Evolutionary conservation across 2,113 vertebrate genomes (phyloP).

Genomic region (Phylloscopus whistleri): DNA sequence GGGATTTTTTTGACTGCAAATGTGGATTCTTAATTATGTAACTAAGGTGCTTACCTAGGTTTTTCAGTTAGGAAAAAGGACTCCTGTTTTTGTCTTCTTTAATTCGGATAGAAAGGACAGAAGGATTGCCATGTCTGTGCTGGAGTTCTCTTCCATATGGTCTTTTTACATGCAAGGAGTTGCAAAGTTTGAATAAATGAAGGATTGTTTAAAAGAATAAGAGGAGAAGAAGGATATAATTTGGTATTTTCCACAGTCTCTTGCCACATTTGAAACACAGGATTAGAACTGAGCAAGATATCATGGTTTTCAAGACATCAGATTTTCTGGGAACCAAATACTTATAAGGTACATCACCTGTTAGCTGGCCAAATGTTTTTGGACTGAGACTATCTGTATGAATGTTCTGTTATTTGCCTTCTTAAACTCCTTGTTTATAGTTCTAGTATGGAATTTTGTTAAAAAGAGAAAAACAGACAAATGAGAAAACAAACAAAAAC

Average conservation of each 20-base stretch:
- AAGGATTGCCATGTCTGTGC: neutral
- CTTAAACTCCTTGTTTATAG: neutral
- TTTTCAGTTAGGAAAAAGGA: neutral
- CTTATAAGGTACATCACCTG: neutral
- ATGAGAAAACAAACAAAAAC: neutral
- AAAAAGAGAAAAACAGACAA: neutral
- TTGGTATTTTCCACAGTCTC: neutral
- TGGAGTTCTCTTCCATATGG: neutral
- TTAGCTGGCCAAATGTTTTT: neutral
- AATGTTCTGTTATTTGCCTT: neutral
- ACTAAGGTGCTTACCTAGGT: neutral
- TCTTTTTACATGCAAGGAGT: neutral
- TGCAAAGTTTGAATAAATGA: neutral
- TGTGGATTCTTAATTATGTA: neutral
- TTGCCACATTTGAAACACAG: neutral
- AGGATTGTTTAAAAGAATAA: neutral
- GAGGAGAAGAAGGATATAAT: neutral
- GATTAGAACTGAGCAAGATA: neutral
- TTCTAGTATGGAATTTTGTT: neutral
- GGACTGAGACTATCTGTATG: neutral
- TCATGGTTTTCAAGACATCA: neutral
- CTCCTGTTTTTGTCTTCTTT: neutral
- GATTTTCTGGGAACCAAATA: neutral
- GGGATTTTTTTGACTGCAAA: neutral
- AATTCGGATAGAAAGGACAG: neutral